Base-by-base conservation (phyloP, 2,113 vertebrate species). In the Atherinomorus stipes region DNA sequence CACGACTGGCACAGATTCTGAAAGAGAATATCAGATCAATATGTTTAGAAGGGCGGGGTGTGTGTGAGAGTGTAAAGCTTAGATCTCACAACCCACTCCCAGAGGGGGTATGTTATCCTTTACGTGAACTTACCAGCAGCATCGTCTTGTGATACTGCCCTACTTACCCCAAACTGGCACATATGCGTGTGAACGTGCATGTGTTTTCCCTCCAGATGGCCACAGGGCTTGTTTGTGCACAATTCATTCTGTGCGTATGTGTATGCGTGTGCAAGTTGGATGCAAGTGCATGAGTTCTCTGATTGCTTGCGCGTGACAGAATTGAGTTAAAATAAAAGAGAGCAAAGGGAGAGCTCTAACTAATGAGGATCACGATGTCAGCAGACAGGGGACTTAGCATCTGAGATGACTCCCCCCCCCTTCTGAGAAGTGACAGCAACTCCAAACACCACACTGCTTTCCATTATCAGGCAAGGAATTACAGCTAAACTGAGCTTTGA, bases 331-430 rank as follows among this genome's bases (percentile, higher is more conserved):
- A 69, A 67, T 58, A 34, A 68, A 56, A 72, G 64, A 56, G 44
- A 28, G 58, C 28, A 26, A 64, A 61, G 28, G 38, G 26, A 53
- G 61, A 34, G 61, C 40, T 65, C 28, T 15, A 8, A 53, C 68
- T 88, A 90, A 90, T 88, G 71, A 91, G 83, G 71, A 79, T 85
- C 87, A 90, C 71, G 16, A 81, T 86, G 73, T 79, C 58, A 59
- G 84, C 75, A 64, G 60, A 72, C 58, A 49, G 42, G 56, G 56
- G 60, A 63, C 42, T 44, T 57, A 45, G 47, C 57, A 60, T 76
- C 45, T 22, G 56, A 72, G 62, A 23, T 15, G 1, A 49, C 64
- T 21, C 19, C 34, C 31, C 10, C 54, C 18, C 44, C 16, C 25
- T 49, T 4, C 13, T 63, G 31, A 62, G 44, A 64, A 74, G 59